Base-by-base conservation (phyloP, 2,888 invertebrate genomes). In the Pammene fasciana region DNA sequence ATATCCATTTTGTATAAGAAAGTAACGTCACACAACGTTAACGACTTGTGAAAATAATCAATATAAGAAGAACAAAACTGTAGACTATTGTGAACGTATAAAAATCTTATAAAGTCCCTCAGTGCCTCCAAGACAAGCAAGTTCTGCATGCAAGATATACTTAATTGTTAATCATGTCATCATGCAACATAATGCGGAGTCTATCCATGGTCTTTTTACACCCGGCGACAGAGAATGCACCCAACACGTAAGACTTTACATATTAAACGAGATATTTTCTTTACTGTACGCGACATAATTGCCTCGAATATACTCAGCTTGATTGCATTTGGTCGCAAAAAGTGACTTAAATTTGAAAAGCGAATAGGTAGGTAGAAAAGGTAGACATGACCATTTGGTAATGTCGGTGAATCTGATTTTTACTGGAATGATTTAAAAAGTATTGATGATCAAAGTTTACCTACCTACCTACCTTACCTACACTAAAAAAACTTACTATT, bases 251-350 rank as follows among this genome's bases (percentile, higher is more conserved):
- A 11, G 43, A 26, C 55, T 43, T 36, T 43, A 48, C 50, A 43
- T 54, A 46, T 57, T 48, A 34, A 34, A 18, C 6, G 60, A 13
- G 48, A 13, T 7, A 43, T 56, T 57, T 10, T 64, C 50, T 18
- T 52, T 8, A 62, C 41, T 41, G 62, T 62, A 62, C 79, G 81
- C 79, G 81, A 79, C 81, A 83, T 89, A 90, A 91, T 90, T 89
- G 87, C 88, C 48, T 62, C 82, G 86, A 82, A 83, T 80, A 82
- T 82, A 75, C 76, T 78, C 73, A 76, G 75, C 82, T 82, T 84
- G 83, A 86, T 88, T 86, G 87, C 87, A 84, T 83, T 81, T 81
- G 83, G 74, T 75, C 75, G 78, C 80, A 86, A 86, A 86, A 87
- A 84, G 75, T 77, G 73, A 72, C 72, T 74, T 77, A 76, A 76